A percentile compares a stretch with the other conserved stretches of the same genome.
Evolutionary conservation across 2,797 vertebrate genomes (phyloP).

Genomic region (Anguilla megastoma): DNA sequence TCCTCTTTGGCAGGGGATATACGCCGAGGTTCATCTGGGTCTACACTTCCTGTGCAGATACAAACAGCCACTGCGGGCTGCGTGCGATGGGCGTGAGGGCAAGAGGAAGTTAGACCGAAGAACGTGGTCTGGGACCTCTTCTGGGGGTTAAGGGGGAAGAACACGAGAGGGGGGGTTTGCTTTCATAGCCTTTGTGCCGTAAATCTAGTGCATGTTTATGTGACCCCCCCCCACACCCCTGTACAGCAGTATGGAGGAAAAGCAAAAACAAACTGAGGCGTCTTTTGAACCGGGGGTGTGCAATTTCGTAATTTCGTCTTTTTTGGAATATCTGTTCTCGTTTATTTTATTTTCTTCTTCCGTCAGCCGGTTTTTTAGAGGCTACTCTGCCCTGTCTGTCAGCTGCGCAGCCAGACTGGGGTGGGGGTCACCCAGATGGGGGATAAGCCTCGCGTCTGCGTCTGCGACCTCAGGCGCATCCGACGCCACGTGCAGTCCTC

Average conservation of each 20-base stretch:
- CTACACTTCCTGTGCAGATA: constrained; percentile 10
- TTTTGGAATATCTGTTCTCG: neutral
- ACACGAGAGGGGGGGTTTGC: neutral
- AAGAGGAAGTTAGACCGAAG: neutral
- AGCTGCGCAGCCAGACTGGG: neutral
- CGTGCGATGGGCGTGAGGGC: neutral
- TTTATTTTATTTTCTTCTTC: neutral
- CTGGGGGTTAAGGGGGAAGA: neutral
- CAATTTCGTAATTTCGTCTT: neutral
- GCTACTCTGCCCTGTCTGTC: neutral
- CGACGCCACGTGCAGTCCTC: neutral
- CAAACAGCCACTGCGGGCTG: constrained; percentile 11
- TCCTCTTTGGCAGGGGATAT: neutral
- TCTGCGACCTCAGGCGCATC: neutral
- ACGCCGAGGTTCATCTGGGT: neutral
- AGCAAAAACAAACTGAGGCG: neutral
- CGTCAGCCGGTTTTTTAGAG: neutral
- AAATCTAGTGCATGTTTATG: neutral
- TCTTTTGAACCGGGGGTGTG: neutral
- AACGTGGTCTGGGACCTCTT: neutral
- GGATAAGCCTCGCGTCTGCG: neutral
- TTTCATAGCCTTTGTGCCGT: neutral
- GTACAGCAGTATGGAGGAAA: neutral
- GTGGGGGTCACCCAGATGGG: neutral
- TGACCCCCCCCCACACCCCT: neutral